phyloP scores from a whole-genome alignment of 2,888 invertebrate species.

The Parasteatoda lunata region DNA sequence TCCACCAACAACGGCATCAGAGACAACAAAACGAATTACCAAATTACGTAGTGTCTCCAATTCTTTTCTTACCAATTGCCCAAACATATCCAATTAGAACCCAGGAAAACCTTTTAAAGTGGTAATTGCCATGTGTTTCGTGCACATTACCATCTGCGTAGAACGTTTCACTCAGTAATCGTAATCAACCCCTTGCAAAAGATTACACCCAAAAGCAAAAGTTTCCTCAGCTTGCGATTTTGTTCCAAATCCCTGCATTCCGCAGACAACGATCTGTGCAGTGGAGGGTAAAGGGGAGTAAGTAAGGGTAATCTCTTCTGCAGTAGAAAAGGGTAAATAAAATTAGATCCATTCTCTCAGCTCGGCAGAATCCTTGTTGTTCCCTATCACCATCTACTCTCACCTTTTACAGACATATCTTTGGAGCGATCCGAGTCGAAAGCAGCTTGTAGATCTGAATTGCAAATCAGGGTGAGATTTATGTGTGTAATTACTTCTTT shows the following conservation, averaged over 20 bases:
- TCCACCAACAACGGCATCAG: neutral
- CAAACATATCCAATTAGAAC: slow-evolving; percentile 51
- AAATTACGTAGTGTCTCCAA: neutral
- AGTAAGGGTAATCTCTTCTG: slow-evolving; percentile 8
- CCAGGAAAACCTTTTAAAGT: slow-evolving; percentile 38
- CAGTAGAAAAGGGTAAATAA: slow-evolving; percentile 35
- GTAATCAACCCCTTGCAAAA: neutral
- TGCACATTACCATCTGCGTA: slow-evolving; percentile 15
- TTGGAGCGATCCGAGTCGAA: slow-evolving; percentile 10
- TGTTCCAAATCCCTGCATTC: slow-evolving; percentile 32
- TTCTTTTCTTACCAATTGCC: slow-evolving; percentile 16
- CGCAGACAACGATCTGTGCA: slow-evolving; percentile 18
- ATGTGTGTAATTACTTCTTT: slow-evolving; percentile 67
- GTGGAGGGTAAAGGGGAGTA: slow-evolving; percentile 15
- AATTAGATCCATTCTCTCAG: slow-evolving; percentile 30
- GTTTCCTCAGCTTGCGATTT: slow-evolving; percentile 27
- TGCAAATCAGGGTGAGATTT: slow-evolving; percentile 66
- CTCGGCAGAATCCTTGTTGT: neutral
- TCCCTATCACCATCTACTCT: neutral
- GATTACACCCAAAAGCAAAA: slow-evolving; percentile 38
- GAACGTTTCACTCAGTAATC: slow-evolving; percentile 45
- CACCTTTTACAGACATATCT: neutral
- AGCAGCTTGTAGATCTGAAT: slow-evolving; percentile 45
- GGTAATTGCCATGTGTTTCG: slow-evolving; percentile 48
- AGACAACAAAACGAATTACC: neutral